A percentile compares a stretch with the other conserved stretches of the same genome.
These are phyloP conservation scores for Osmerus mordax DNA, from an alignment of 2,113 vertebrate genomes.

Conservation along the genomic window DNA sequence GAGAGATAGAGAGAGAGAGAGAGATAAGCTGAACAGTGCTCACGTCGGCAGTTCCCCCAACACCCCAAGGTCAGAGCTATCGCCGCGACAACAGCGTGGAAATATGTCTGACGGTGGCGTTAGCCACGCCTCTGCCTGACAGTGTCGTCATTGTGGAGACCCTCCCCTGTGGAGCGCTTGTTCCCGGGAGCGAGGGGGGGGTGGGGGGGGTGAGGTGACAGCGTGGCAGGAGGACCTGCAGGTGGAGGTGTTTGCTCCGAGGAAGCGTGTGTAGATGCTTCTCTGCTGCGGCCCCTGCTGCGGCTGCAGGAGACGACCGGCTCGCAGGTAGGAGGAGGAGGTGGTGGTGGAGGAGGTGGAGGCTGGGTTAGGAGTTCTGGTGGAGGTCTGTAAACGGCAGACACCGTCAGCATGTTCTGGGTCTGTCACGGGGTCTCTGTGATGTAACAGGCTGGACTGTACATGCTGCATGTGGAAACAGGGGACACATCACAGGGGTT, in stretches of 20 bases:
- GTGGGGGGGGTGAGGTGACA: not conserved
- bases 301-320: constrained; percentile 68
- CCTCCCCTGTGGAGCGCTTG: too few species aligned
- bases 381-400: too few species aligned
- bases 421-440: too few species aligned
- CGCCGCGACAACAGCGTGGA: constrained; percentile 32
- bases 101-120: not conserved
- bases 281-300: constrained; percentile 70
- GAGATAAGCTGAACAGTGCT: constrained; percentile 64
- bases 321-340: constrained; percentile 66
- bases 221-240: constrained; percentile 33
- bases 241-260: constrained; percentile 25
- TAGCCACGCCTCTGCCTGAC: not conserved
- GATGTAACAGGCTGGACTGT: too few species aligned
- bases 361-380: too few species aligned
- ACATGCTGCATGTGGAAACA: too few species aligned
- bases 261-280: constrained; percentile 67
- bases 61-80: constrained; percentile 44
- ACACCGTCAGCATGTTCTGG: too few species aligned
- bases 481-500: too few species aligned
- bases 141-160: too few species aligned
- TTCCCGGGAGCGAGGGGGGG: too few species aligned
- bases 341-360: too few species aligned
- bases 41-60: constrained; percentile 46
- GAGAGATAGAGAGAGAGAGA: constrained; percentile 32